Evolutionary conservation across 1,140 invertebrate genomes (phyloP).

Genomic region (Bombus turneri): DNA sequence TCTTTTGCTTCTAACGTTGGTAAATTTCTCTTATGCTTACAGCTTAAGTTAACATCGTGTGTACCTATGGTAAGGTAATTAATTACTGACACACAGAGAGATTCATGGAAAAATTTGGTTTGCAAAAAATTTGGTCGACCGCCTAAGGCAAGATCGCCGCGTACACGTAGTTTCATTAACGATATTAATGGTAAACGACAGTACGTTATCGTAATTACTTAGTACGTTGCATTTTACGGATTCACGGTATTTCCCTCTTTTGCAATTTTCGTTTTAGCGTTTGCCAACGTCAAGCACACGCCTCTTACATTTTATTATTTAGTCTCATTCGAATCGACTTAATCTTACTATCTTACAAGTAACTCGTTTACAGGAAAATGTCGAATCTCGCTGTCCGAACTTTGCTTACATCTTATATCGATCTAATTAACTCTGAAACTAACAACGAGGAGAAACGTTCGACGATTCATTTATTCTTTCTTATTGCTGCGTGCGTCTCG

Average conservation of each 20-base stretch:
- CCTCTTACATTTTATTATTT: neutral
- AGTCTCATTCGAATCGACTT: neutral
- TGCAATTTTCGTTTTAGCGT: neutral
- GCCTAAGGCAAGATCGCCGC: constrained; percentile 65
- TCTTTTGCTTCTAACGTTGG: neutral
- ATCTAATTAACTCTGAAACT: constrained; percentile 43
- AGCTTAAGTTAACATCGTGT: constrained; percentile 49
- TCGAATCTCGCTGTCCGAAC: constrained; percentile 9
- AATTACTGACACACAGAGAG: constrained; percentile 69
- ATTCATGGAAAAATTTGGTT: constrained; percentile 67
- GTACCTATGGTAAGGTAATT: constrained; percentile 50
- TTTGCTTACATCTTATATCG: constrained; percentile 18
- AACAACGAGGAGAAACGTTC: constrained; percentile 46
- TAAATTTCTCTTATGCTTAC: neutral
- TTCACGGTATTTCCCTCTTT: constrained; percentile 25
- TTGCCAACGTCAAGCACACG: neutral
- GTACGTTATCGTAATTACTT: constrained; percentile 39
- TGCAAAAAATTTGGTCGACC: constrained; percentile 62
- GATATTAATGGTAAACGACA: constrained; percentile 55
- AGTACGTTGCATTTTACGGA: constrained; percentile 13
- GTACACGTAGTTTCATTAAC: constrained; percentile 56
- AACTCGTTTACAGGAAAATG: constrained; percentile 3
- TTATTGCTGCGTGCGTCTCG: constrained; percentile 28
- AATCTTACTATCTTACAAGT: constrained; percentile 29
- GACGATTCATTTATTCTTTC: neutral